Percentiles rank a stretch among this genome's conserved stretches.
Conservation (phyloP, 1,140 invertebrate species). For the Drosophila tsacasi region DNA sequence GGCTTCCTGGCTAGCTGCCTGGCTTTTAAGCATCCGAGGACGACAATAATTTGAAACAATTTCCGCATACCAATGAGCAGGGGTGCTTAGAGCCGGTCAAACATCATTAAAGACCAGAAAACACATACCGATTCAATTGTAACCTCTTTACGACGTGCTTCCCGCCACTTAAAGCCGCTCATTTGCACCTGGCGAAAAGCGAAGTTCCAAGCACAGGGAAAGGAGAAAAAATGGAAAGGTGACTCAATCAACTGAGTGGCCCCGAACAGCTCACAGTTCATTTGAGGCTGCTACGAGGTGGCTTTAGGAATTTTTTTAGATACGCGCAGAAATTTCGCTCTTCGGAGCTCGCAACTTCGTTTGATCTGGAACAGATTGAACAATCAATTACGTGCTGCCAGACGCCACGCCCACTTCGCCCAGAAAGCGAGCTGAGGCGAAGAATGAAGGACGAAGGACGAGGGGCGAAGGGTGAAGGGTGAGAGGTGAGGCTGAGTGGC, state of each 20-base stretch:
- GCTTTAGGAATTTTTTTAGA: conserved; percentile 61
- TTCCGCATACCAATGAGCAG: conserved; percentile 35
- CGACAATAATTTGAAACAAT: conserved; percentile 40
- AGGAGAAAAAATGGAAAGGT: background rate
- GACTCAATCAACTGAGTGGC: conserved; percentile 71
- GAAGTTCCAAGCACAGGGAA: background rate
- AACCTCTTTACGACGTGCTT: conserved; percentile 7
- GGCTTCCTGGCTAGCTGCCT: background rate
- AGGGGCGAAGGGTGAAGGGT: conserved; percentile 15
- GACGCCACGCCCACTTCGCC: conserved; percentile 57
- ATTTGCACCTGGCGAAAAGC: conserved; percentile 38
- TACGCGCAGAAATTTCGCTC: conserved; percentile 68
- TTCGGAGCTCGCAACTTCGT: conserved; percentile 40
- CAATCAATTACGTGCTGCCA: conserved; percentile 79
- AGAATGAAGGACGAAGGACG: conserved; percentile 12
- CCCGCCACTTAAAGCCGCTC: conserved; percentile 28
- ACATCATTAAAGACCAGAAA: conserved; percentile 31
- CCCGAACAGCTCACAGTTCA: conserved; percentile 75
- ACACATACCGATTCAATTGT: conserved; percentile 45
- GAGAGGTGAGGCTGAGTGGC: conserved; percentile 33
- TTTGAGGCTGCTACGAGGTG: conserved; percentile 42
- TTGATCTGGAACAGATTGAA: conserved; percentile 82
- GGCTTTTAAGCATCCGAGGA: conserved; percentile 24
- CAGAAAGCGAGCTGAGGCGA: conserved; percentile 29
- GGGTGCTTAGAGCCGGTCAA: conserved; percentile 8